Conservation (phyloP, 1,140 invertebrate species). For the Harpegnathos saltator region DNA sequence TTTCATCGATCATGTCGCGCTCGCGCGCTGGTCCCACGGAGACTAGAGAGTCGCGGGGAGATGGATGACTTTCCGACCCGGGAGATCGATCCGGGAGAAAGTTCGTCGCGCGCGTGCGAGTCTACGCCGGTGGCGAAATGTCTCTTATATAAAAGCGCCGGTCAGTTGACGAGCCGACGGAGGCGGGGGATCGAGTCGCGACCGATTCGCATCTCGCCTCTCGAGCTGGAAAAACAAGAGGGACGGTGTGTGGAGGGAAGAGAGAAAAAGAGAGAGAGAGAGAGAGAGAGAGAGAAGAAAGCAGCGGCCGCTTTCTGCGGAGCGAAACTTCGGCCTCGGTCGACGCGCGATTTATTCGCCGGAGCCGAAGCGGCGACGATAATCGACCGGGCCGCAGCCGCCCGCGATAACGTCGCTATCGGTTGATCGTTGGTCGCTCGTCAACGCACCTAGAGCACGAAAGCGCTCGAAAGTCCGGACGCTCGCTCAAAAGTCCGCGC, state of each 20-base stretch:
- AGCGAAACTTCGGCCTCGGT: background rate
- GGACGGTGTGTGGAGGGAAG: background rate
- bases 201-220: background rate
- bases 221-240: background rate
- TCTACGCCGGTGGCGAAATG: constrained; percentile 65
- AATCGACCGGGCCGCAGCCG: background rate
- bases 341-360: background rate
- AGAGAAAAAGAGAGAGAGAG: background rate
- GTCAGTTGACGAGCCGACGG: background rate
- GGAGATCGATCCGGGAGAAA: constrained; percentile 73
- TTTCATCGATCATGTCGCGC: constrained; percentile 47
- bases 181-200: background rate
- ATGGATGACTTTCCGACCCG: constrained; percentile 61
- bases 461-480: too few species aligned
- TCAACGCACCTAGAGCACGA: constrained; percentile 11
- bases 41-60: constrained; percentile 48
- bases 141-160: constrained; percentile 64
- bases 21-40: constrained; percentile 59
- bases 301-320: background rate
- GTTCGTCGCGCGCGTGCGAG: constrained; percentile 52
- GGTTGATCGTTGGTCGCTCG: constrained; percentile 17
- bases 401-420: constrained; percentile 37
- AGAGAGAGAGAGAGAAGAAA: background rate
- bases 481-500: background rate
- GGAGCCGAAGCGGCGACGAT: constrained; percentile 11